phyloP scores from a whole-genome alignment of 2,888 invertebrate species.

The Alloscopus bannaensis region DNA sequence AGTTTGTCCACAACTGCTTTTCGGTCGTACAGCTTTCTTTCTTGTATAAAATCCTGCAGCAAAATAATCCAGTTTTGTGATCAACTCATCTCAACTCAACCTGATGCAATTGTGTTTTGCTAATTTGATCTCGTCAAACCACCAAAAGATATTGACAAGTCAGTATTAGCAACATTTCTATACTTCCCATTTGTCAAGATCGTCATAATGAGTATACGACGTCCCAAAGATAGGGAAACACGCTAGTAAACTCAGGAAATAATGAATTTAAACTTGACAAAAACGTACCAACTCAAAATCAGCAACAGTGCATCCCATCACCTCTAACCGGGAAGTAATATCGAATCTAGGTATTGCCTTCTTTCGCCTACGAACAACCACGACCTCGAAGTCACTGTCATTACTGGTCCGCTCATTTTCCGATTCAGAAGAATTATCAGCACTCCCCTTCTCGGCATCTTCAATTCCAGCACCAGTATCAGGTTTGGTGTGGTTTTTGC shows the following conservation, averaged over 20 bases:
- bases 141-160: constrained; percentile 49
- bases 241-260: neutral
- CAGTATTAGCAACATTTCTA: constrained; percentile 54
- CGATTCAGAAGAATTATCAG: constrained; percentile 26
- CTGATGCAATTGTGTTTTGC: too few relatives aligned
- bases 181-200: constrained; percentile 54
- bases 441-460: neutral
- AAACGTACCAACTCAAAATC: constrained; percentile 65
- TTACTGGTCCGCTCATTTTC: constrained; percentile 26
- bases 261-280: constrained; percentile 7
- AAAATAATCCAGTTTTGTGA: too few relatives aligned
- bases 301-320: constrained; percentile 41
- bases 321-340: constrained; percentile 18
- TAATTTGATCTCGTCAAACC: constrained; percentile 57
- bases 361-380: constrained; percentile 48
- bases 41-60: constrained; percentile 67
- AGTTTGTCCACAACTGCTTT: constrained; percentile 61
- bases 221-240: constrained; percentile 44
- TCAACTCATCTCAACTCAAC: too few relatives aligned
- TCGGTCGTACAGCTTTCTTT: constrained; percentile 57
- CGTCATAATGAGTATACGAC: constrained; percentile 42
- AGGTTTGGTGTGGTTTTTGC: neutral
- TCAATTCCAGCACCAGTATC: neutral
- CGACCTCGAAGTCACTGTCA: constrained; percentile 46
- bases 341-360: constrained; percentile 20